Evolutionary conservation across 2,113 vertebrate genomes (phyloP).

Genomic region (Laticauda colubrina): DNA sequence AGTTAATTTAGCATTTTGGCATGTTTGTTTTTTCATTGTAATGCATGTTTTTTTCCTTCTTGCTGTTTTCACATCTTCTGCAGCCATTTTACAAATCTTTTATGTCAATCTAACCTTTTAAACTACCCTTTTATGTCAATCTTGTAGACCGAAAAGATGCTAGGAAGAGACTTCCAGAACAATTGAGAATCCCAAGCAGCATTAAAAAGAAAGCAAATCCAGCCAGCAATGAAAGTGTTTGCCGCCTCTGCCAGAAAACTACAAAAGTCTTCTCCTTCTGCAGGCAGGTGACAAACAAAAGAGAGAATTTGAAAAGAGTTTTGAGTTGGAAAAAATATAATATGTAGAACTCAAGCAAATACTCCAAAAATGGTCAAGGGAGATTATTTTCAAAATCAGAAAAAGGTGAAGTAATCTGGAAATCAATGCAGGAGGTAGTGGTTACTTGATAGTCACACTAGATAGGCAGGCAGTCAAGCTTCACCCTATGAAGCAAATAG

Average conservation of each 20-base stretch:
- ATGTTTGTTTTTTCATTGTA: neutral
- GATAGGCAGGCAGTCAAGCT: neutral
- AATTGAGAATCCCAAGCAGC: neutral
- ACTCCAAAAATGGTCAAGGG: neutral
- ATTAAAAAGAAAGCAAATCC: neutral
- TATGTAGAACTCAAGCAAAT: neutral
- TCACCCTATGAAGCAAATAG: neutral
- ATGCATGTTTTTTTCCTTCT: neutral
- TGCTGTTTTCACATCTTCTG: neutral
- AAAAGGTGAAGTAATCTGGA: neutral
- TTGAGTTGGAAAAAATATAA: neutral
- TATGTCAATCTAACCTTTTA: neutral
- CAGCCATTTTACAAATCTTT: neutral
- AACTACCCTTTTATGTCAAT: neutral
- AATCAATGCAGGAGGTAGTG: neutral
- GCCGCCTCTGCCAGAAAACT: neutral
- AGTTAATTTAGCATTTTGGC: neutral
- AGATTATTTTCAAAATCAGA: neutral
- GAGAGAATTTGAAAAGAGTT: neutral
- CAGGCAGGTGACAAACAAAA: neutral
- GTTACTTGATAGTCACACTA: neutral
- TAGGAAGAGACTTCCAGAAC: neutral
- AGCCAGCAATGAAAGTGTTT: neutral
- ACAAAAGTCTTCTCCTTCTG: neutral
- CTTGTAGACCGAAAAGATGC: neutral